These are phyloP conservation scores for Sericinus montela DNA, from an alignment of 2,888 invertebrate species.

Conservation along the genomic window DNA sequence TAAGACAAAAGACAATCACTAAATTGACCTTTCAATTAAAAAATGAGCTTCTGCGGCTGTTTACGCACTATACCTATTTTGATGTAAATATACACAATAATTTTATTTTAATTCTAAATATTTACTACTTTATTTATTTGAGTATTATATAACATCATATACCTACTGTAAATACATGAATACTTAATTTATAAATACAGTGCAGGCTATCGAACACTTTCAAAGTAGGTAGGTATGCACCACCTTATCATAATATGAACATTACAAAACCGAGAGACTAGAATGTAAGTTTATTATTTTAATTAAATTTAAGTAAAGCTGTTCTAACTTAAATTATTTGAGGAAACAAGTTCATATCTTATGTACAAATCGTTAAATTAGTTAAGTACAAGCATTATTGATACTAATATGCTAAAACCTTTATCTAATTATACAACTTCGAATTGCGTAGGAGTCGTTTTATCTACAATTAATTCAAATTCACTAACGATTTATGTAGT, in stretches of 20 bases:
- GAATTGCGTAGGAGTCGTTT: constrained; percentile 8
- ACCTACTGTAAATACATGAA: background rate
- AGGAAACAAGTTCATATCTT: constrained; percentile 6
- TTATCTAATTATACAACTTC: constrained; percentile 9
- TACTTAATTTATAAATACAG: background rate
- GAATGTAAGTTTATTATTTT: constrained; percentile 11
- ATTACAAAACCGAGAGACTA: constrained; percentile 16
- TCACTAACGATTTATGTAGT: constrained; percentile 34
- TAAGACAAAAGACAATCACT: too few species aligned
- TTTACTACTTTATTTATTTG: constrained; percentile 6
- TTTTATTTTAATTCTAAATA: constrained; percentile 5
- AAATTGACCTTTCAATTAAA: too few species aligned
- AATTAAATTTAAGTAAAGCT: constrained; percentile 5
- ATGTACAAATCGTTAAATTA: constrained; percentile 7
- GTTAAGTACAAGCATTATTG: constrained; percentile 1
- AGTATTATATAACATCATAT: constrained; percentile 7
- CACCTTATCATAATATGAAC: constrained; percentile 3
- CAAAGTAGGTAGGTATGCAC: background rate
- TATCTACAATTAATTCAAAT: constrained; percentile 8
- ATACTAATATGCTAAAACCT: constrained; percentile 7
- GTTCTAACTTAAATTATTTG: constrained; percentile 11
- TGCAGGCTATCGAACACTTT: background rate
- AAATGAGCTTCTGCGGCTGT: background rate
- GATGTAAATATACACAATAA: constrained; percentile 8
- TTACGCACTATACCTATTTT: constrained; percentile 2